Evolutionary conservation across 1,140 invertebrate species (phyloP).

Genomic region (Ladona fulva): DNA sequence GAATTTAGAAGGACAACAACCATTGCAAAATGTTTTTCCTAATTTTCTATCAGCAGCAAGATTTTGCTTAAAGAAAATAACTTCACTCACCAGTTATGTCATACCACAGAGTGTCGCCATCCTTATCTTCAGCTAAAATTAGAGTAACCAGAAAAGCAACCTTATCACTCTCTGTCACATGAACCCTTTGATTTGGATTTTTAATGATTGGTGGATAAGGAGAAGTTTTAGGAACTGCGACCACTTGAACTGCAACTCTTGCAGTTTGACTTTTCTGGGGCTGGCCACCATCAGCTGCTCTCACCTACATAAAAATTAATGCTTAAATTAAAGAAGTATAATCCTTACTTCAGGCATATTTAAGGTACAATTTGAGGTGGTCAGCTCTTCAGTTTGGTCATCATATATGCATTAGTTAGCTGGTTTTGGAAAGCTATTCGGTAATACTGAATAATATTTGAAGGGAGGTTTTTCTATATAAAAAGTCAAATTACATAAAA

Average conservation of each 20-base stretch:
- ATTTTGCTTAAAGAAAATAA: no score
- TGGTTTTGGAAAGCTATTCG: no score
- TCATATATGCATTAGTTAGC: no score
- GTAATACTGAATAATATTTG: no score
- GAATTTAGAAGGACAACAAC: no score
- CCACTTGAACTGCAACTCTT: constrained; percentile 58
- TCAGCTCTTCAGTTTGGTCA: no score
- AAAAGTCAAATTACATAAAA: no score
- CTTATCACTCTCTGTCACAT: constrained; percentile 74
- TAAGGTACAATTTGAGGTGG: no score
- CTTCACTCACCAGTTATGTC: constrained; percentile 69
- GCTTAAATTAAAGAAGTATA: neutral
- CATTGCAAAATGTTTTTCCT: no score
- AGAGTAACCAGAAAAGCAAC: constrained; percentile 73
- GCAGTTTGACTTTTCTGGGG: constrained; percentile 57
- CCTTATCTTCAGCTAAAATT: constrained; percentile 71
- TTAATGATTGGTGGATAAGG: constrained; percentile 54
- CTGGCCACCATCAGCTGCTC: constrained; percentile 66
- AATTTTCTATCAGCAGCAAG: no score
- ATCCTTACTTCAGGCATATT: no score
- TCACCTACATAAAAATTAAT: constrained; percentile 47
- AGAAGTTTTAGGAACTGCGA: constrained; percentile 47
- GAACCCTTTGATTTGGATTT: constrained; percentile 50
- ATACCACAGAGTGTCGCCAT: constrained; percentile 79
- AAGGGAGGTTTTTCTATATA: no score